Base-by-base conservation (phyloP, 2,113 vertebrate species). In the Montifringilla adamsi region DNA sequence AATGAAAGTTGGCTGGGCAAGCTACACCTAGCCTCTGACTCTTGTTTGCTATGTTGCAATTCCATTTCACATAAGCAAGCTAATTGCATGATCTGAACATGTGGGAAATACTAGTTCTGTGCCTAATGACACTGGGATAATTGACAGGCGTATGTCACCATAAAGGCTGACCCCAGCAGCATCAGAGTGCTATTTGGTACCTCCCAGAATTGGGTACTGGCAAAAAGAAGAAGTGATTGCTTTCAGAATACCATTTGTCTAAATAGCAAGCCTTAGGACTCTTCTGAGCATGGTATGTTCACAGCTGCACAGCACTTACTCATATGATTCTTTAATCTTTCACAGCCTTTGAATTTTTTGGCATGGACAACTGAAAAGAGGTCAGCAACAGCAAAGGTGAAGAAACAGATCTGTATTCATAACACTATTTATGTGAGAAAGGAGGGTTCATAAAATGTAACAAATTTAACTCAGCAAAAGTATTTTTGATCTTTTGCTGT, bases 71-170 rank as follows among this genome's bases (percentile, higher is more conserved):
- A 2, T 80, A 94, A 95, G 79, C 55, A 86, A 53, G 60, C 17
- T 95, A 90, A 94, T 39, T 92, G 69, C 74, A 52, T 75, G 84
- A 94, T 78, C 60, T 47, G 80, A 50, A 79, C 52, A 92, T 31
- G 69, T 87, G 80, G 72, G 56, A 96, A 95, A 92, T 73, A 84
- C 80, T 83, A 64, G 64, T 67, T 92, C 75, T 81, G 52, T 84
- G 60, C 64, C 93, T 89, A 94, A 95, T 89, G 69, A 88, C 60
- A 78, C 56, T 49, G 35, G 79, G 47, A 90, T 93, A 96, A 92
- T 92, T 90, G 44, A 60, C 89, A 84, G 68, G 89, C 93, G 93
- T 92, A 91, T 89, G 93, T 76, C 76, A 86, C 43, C 83, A 58
- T 52, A 84, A 70, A 92, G 76, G 60, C 86, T 74, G 80, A 90